Percentiles rank a stretch among this genome's conserved stretches.
Conservation (phyloP, 2,797 vertebrate genomes). For the Rhinogobio ventralis region DNA sequence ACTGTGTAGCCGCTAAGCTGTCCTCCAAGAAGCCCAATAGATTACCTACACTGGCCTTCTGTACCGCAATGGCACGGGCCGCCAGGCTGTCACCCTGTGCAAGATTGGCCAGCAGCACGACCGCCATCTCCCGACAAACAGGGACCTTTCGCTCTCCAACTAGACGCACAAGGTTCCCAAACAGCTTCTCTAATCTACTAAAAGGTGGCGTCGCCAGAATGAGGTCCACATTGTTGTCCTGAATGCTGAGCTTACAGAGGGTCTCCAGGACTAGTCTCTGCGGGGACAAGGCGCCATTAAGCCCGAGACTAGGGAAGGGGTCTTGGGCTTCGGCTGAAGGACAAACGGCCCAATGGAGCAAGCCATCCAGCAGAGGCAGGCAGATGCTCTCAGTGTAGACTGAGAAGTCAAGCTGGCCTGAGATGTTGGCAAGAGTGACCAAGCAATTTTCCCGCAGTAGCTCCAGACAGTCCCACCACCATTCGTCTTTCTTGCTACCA, state of each 20-base stretch:
- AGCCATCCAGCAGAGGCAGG: conserved; percentile 96
- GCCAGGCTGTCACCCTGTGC: conserved; percentile 95
- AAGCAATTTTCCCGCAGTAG: conserved; percentile 96
- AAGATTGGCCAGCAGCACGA: conserved; percentile 97
- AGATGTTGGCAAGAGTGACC: conserved; percentile 98
- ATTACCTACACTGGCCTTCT: conserved; percentile 97
- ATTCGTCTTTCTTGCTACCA: conserved; percentile 94
- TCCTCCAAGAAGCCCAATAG: conserved; percentile 98
- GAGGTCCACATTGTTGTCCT: conserved; percentile 99
- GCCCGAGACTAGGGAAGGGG: conserved; percentile 94
- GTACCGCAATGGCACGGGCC: conserved; percentile 91
- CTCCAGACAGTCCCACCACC: conserved; percentile 99
- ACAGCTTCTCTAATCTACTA: conserved; percentile 94
- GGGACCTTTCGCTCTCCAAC: conserved; percentile 97
- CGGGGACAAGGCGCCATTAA: conserved; percentile 93
- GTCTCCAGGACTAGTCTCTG: conserved; percentile 99
- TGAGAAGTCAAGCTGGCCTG: conserved; percentile 97
- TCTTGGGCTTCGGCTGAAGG: conserved; percentile 98
- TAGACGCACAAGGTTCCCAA: conserved; percentile 94
- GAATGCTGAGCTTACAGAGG: conserved; percentile 99
- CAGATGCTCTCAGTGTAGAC: conserved; percentile 97
- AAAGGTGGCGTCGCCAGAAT: conserved; percentile 97
- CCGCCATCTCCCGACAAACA: conserved; percentile 98
- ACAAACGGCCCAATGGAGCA: conserved; percentile 98
- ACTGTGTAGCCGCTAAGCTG: conserved; percentile 96